Evolutionary conservation across 2,797 vertebrate genomes (phyloP), one percentile per base, ranked within the genome.

Genomic region (Diglossa cyanea): DNA sequence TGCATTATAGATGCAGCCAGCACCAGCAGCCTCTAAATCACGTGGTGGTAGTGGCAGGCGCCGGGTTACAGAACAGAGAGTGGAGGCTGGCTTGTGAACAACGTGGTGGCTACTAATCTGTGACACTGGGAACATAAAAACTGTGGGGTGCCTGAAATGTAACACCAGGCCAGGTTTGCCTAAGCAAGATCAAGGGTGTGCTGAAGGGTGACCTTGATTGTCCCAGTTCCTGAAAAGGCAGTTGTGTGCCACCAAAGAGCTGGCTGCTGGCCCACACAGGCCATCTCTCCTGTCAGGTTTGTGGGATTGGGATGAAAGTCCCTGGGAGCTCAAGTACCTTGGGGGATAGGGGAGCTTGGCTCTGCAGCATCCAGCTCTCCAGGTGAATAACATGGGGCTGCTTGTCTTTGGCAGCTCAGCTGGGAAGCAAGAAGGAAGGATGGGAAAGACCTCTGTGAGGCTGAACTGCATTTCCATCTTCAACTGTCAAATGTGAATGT

Each of bases 1-100:
- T 87, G 77, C 33, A 40, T 88, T 90, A 95, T 51, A 55, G 88
- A 86, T 90, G 54, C 79, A 83, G 75, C 60, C 13, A 24, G 92
- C 40, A 55, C 40, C 45, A 90, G 47, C 66, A 79, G 85, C 39
- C 63, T 86, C 67, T 81, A 40, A 83, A 76, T 58, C 7, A 19
- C 57, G 35, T 4, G 6, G 44, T 61, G 60, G 61, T 18, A 65
- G 70, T 0, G 4, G 88, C 70, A 83, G 76, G 45, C 10, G 2
- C 83, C 83, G 82, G 81, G 65, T 80, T 75, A 72, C 0, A 1
- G 54, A 86, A 63, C 60, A 94, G 48, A 86, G 94, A 86, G 24
- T 31, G 31, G 35, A 75, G 77, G 16, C 75, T 94, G 90, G 62
- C 21, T 47, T 25, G 65, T 58, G 45, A 73, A 35, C 20, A 47